Conservation (phyloP, 2,113 vertebrate genomes). For the Morone chrysops region DNA sequence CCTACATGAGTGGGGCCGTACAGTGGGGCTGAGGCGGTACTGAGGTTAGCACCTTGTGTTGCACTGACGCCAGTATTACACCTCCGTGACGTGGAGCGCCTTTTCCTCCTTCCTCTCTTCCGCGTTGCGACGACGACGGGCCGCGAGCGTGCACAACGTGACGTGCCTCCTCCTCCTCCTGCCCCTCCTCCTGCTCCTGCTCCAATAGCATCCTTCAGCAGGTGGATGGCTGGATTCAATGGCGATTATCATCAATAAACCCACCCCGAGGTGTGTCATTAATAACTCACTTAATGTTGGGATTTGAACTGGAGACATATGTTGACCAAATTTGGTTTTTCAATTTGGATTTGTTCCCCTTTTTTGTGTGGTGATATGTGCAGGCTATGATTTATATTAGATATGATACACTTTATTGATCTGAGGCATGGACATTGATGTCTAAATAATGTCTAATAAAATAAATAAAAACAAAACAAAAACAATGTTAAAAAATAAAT, state of each 20-base stretch:
- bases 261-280: neutral
- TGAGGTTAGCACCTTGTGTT: constrained; percentile 61
- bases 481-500: no score
- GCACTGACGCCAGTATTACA: constrained; percentile 71
- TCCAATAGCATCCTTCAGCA: constrained; percentile 52
- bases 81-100: constrained; percentile 84
- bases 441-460: neutral
- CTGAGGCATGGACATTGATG: neutral
- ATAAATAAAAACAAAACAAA: no score
- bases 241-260: neutral
- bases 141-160: constrained; percentile 49
- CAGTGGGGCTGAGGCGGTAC: neutral
- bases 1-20: neutral
- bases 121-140: constrained; percentile 70
- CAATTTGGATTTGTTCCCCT: neutral
- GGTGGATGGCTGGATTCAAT: constrained; percentile 32
- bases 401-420: neutral
- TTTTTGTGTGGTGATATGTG: neutral
- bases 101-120: constrained; percentile 73
- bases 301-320: neutral
- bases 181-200: constrained; percentile 21
- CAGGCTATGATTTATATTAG: neutral
- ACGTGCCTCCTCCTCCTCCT: constrained; percentile 43
- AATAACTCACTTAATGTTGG: neutral
- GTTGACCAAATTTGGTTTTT: neutral